Base-by-base conservation (phyloP, 2,888 invertebrate genomes). In the Acronicta leporina region DNA sequence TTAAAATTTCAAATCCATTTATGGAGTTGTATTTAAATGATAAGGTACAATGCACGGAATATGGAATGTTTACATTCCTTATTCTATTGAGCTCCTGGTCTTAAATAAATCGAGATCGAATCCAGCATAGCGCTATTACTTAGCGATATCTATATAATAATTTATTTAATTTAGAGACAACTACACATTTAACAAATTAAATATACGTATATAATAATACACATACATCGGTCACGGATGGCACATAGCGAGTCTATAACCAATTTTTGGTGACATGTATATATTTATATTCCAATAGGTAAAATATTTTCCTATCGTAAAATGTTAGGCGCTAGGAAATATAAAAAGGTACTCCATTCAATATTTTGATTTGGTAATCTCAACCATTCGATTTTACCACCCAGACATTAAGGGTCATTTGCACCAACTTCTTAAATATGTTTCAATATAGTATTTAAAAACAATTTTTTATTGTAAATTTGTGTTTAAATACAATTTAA, bases 41-140 rank as follows among this genome's bases (percentile, higher is more conserved):
- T 53, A 56, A 60, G 53, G 41, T 50, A 55, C 62, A 63, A 63
- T 47, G 59, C 67, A 61, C 43, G 47, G 45, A 48, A 33, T 38
- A 52, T 55, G 67, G 63, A 70, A 70, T 70, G 70, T 50, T 30
- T 14, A 55, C 68, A 70, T 70, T 67, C 70, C 72, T 59, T 44
- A 45, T 52, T 54, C n/a, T 55, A 51, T 50, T 40, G 45, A 46
- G 51, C 16, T 42, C 61, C 2, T 38, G 14, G 16, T 43, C 33
- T n/a, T 14, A 38, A n/a, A 45, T 10, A 11, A 25, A 20, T 44
- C 9, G 47, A 30, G 11, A 35, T 35, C 13, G 2, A 13, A 35
- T 35, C 13, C 2, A 35, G 3, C 4, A 7, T 6, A 0, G 53
- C 69, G 54, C 61, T 42, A 56, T 44, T 43, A 57, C 45, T 44